Base-by-base conservation (phyloP, 2,888 invertebrate species). In the Stegana nigrithorax region DNA sequence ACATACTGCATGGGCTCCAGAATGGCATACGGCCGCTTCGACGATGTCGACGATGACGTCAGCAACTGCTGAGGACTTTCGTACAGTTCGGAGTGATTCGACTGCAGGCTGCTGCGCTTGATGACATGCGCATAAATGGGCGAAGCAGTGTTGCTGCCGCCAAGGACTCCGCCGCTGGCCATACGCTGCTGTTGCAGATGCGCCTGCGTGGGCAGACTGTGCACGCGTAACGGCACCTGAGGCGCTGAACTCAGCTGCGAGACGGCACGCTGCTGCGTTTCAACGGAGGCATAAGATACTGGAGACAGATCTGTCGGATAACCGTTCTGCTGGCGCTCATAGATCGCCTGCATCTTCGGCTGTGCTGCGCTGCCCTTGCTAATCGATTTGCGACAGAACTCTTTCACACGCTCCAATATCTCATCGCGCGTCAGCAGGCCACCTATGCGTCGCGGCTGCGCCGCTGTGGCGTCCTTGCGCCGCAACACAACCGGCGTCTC, bases 301-400 rank as follows among this genome's bases (percentile, higher is more conserved):
- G 86, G 84, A 0, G 85, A 84, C 4, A 83, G 73, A 51, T 26
- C 47, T 47, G 63, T 53, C n/a, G n/a, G n/a, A n/a, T n/a, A n/a
- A n/a, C n/a, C n/a, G n/a, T n/a, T n/a, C n/a, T n/a, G n/a, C 4
- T 70, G 78, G 12, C 67, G 70, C 65, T 72, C 75, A 42, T 75
- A 74, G 42, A 77, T 74, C 12, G 71, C 70, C 62, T 77, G 78
- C 65, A 72, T 68, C 29, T 76, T 71, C 4, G 67, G 59, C 4
- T 71, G 66, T 4, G 70, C 47, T 44, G 75, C 68, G 3, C 83
- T 80, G 1, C 83, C 80, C 57, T 80, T 81, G 59, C 78, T 83
- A 21, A 85, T 77, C 6, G 86, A 86, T 60, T 84, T 84, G 12
- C 84, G 83, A 44, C 86, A 86, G 64, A 86, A 86, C 55, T 85